phyloP scores from a whole-genome alignment of 2,888 invertebrate genomes.

The Argyresthia goedartella region DNA sequence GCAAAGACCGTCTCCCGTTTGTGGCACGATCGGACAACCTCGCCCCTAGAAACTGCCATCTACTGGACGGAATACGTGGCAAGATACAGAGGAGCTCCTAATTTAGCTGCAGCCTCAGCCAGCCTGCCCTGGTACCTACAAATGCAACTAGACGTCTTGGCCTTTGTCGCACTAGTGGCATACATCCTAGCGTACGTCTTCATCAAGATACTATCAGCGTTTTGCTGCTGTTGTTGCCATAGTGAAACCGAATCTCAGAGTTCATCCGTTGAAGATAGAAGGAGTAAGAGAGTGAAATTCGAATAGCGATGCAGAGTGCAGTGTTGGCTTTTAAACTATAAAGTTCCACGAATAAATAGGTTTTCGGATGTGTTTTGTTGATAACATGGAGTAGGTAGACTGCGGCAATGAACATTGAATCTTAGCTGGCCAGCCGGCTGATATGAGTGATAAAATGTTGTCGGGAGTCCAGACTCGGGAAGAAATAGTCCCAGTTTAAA shows the following conservation, averaged over 20 bases:
- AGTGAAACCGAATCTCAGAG: conserved; percentile 21
- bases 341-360: not conserved
- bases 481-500: too few species aligned
- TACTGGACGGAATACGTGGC: conserved; percentile 73
- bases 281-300: conserved; percentile 53
- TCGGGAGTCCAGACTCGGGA: too few species aligned
- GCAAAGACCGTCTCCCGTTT: conserved; percentile 54
- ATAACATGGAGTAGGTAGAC: too few species aligned
- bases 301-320: conserved; percentile 24
- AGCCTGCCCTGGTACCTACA: conserved; percentile 46
- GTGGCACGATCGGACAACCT: conserved; percentile 66
- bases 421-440: too few species aligned
- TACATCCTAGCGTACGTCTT: conserved; percentile 39
- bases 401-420: too few species aligned
- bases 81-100: conserved; percentile 49
- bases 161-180: conserved; percentile 40
- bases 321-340: not conserved
- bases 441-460: too few species aligned
- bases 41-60: conserved; percentile 65
- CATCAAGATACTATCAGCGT: conserved; percentile 38
- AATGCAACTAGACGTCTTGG: conserved; percentile 50
- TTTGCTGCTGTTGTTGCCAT: conserved; percentile 47
- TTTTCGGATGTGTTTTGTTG: too few species aligned
- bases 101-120: conserved; percentile 42
- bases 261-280: conserved; percentile 30